Conservation (phyloP, 2,797 vertebrate genomes). For the Karalla daura region DNA sequence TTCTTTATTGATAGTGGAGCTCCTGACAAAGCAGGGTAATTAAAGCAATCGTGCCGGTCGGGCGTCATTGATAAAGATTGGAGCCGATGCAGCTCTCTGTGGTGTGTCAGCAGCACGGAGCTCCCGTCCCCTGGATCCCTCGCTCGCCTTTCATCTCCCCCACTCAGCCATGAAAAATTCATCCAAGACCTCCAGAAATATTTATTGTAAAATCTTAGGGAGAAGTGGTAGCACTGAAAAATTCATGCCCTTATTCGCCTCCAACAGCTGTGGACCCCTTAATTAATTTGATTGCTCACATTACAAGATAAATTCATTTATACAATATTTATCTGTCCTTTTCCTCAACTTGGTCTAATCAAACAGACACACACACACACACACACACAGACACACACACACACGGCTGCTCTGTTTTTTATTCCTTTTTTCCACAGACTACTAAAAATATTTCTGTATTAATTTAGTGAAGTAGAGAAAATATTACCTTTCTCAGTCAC, state of each 20-base stretch:
- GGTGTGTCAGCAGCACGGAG: slow-evolving; percentile 81
- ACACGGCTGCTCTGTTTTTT: slow-evolving; percentile 28
- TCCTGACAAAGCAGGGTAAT: slow-evolving; percentile 82
- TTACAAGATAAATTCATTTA: slow-evolving; percentile 85
- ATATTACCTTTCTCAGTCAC: not conserved
- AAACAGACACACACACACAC: slow-evolving; percentile 58
- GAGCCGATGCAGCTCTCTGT: slow-evolving; percentile 83
- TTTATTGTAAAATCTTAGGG: slow-evolving; percentile 88
- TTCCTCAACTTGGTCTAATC: slow-evolving; percentile 63
- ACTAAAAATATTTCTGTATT: slow-evolving; percentile 11
- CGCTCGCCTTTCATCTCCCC: slow-evolving; percentile 84
- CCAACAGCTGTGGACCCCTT: slow-evolving; percentile 95
- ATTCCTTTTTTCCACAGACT: slow-evolving; percentile 1
- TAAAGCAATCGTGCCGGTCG: slow-evolving; percentile 80
- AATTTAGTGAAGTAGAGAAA: not conserved
- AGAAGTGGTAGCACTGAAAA: slow-evolving; percentile 86
- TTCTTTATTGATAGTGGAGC: slow-evolving; percentile 70
- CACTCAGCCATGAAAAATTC: slow-evolving; percentile 87
- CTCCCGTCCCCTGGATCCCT: slow-evolving; percentile 81
- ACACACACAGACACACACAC: slow-evolving; percentile 57
- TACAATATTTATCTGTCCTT: slow-evolving; percentile 81
- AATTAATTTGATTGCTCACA: slow-evolving; percentile 96
- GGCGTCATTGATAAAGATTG: slow-evolving; percentile 86
- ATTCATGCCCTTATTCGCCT: slow-evolving; percentile 87
- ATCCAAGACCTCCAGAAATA: slow-evolving; percentile 90